Evolutionary conservation across 2,888 invertebrate species (phyloP).

Genomic region (Machimus atricapillus): DNA sequence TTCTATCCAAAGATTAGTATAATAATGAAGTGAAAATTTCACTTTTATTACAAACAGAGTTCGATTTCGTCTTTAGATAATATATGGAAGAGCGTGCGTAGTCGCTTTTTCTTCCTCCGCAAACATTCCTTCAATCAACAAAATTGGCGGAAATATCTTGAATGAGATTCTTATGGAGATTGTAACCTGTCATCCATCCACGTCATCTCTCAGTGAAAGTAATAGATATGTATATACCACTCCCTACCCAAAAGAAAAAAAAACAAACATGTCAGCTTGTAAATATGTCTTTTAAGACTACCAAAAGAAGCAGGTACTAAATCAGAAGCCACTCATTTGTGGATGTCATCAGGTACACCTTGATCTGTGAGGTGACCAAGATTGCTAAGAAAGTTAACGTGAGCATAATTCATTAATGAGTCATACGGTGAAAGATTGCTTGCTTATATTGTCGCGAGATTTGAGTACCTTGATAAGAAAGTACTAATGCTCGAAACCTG

Average conservation of each 20-base stretch:
- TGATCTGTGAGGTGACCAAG: not conserved
- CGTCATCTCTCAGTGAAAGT: constrained; percentile 2
- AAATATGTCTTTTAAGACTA: not conserved
- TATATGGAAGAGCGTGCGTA: not conserved
- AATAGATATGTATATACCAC: not conserved
- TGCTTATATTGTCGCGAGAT: not conserved
- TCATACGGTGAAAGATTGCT: not conserved
- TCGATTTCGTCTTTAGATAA: not conserved
- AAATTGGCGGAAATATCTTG: not conserved
- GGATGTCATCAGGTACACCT: not conserved
- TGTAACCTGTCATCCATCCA: not conserved
- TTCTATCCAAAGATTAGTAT: not conserved
- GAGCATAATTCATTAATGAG: not conserved
- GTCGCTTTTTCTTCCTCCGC: not conserved
- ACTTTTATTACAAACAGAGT: not conserved
- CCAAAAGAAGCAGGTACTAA: not conserved
- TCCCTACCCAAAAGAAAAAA: not conserved
- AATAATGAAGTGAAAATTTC: not conserved
- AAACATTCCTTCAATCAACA: not conserved
- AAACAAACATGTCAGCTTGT: not conserved
- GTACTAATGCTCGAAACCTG: not conserved
- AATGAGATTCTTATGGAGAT: not conserved
- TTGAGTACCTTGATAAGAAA: not conserved
- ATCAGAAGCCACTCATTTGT: not conserved
- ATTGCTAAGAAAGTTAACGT: constrained; percentile 4